Evolutionary conservation across 92 coral and sea anemone genomes (phyloP), one percentile per base, ranked within the genome.

Genomic region (Zoanthus gigantus): DNA sequence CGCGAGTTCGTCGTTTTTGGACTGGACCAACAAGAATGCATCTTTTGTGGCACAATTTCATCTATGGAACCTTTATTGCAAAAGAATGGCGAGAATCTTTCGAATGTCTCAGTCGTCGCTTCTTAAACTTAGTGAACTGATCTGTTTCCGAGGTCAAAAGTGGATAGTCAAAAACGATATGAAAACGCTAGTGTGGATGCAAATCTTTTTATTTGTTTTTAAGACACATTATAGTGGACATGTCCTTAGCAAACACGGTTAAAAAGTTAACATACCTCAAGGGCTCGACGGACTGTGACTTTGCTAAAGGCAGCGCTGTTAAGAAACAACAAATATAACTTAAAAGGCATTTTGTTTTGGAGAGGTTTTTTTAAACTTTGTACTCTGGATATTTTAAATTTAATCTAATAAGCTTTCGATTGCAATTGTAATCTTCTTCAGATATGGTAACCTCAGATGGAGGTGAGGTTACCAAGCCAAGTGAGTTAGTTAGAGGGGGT

Each of bases 241-340:
- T 2, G 16, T 3, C 0, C 71, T 65, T 23, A 23, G 14, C 47
- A 10, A 4, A 2, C 11, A 31, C 0, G 17, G 37, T 12, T 5
- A 14, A 37, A 2, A 69, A 15, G 9, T 34, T 11, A 29, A 66
- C 85, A 81, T 63, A 81, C 85, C 85, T 81, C 85, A 7, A 50
- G 9, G 16, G 61, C 28, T 30, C 85, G 85, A 48, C 85, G 85
- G 74, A 63, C 85, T 81, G 85, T 81, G 9, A 81, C 85, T 66
- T 71, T 66, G 28, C 58, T 66, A 56, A 81, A 65, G 47, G 47
- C 85, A 34, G 85, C 44, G 18, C 85, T 81, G 85, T 45, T 15
- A 29, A 60, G 34, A 16, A 78, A n/a, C 14, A 57, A n/a, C 48
- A 81, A 2, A 14, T 8, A 18, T 18, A 11, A 45, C 47, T 45